A percentile compares a stretch with the other conserved stretches of the same genome.
phyloP scores from a whole-genome alignment of 2,888 invertebrate species.

The Euclidia mi region DNA sequence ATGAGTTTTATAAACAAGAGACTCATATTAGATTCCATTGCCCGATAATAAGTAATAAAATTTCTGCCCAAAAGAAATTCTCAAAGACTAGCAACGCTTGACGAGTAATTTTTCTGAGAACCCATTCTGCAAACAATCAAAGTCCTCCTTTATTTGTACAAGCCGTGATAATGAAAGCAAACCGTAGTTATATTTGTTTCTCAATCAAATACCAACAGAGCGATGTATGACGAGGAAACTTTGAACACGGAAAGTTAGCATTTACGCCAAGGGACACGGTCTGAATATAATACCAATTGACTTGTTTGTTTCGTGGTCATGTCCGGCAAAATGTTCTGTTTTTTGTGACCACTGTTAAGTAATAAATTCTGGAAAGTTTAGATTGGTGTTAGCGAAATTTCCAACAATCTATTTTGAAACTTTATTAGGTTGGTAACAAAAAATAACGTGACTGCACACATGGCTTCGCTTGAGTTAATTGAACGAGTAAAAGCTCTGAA shows the following conservation, averaged over 20 bases:
- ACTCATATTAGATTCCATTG: too few relatives aligned
- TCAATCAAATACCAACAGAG: constrained; percentile 33
- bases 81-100: too few relatives aligned
- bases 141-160: too few relatives aligned
- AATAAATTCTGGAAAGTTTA: constrained; percentile 17
- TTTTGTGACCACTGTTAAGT: not conserved
- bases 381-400: constrained; percentile 9
- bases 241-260: constrained; percentile 40
- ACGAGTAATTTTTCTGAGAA: too few relatives aligned
- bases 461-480: constrained; percentile 13
- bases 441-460: constrained; percentile 18
- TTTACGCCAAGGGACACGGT: constrained; percentile 42
- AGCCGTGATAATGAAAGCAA: constrained; percentile 36
- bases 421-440: constrained; percentile 9
- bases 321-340: not conserved
- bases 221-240: constrained; percentile 43
- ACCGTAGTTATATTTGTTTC: constrained; percentile 51
- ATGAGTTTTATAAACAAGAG: too few relatives aligned
- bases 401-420: not conserved
- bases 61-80: too few relatives aligned
- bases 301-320: constrained; percentile 17
- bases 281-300: constrained; percentile 48
- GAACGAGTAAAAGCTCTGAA: constrained; percentile 28
- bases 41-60: too few relatives aligned
- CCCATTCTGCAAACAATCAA: too few relatives aligned